phyloP scores from a whole-genome alignment of 2,888 invertebrate species.

The Pocota personata region DNA sequence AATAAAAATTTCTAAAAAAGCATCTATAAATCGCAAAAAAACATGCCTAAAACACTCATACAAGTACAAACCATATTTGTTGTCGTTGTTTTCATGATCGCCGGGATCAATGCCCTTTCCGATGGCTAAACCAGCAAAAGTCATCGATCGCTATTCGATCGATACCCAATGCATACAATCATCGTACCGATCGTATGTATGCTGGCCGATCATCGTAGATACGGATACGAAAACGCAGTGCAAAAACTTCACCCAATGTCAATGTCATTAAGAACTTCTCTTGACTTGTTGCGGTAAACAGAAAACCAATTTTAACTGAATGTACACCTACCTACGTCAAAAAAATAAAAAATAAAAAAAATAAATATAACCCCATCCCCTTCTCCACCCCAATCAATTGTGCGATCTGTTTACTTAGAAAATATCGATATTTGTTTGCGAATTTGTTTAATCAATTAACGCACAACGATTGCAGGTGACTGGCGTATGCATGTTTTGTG shows the following conservation, averaged over 20 bases:
- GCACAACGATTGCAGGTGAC: slow-evolving; percentile 6
- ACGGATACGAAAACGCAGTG: not conserved
- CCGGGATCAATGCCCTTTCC: slow-evolving; percentile 7
- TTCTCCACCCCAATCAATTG: too few relatives aligned
- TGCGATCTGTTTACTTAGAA: not conserved
- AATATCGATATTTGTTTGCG: slow-evolving; percentile 6
- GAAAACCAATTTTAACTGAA: slow-evolving; percentile 13
- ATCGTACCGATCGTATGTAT: not conserved
- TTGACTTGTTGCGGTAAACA: slow-evolving; percentile 6
- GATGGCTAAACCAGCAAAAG: not conserved
- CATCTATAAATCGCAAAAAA: not conserved
- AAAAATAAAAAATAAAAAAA: not conserved
- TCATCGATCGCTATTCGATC: not conserved
- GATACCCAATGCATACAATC: not conserved
- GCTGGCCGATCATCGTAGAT: too few relatives aligned
- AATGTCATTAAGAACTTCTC: slow-evolving; percentile 34
- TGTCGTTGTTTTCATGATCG: not conserved
- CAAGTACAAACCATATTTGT: not conserved
- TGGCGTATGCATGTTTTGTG: not conserved
- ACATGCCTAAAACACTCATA: not conserved
- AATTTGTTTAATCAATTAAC: slow-evolving; percentile 17
- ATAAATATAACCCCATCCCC: too few relatives aligned
- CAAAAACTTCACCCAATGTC: slow-evolving; percentile 41
- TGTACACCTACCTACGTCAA: not conserved
- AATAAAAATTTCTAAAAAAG: too few relatives aligned